Evolutionary conservation across 1,140 invertebrate species (phyloP).

Genomic region (Drosophila lowei): DNA sequence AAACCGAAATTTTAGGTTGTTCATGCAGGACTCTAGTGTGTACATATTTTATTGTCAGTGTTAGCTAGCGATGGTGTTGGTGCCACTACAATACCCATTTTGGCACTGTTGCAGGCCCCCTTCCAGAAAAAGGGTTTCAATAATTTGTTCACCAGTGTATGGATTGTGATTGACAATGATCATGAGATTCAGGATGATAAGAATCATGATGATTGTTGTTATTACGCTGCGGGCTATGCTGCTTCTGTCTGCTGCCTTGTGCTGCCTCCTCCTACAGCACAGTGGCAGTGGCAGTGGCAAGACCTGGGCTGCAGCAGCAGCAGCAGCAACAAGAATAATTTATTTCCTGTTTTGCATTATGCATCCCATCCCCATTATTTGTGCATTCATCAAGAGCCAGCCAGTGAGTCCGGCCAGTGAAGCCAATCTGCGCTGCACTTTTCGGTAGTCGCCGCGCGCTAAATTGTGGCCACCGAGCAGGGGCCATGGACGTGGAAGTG

Average conservation of each 20-base stretch:
- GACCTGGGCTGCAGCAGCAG: slow-evolving; percentile 8
- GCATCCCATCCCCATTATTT: slow-evolving; percentile 63
- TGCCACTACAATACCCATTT: no score
- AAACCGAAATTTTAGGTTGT: no score
- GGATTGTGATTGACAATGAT: slow-evolving; percentile 49
- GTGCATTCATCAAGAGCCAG: slow-evolving; percentile 59
- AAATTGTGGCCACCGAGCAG: slow-evolving; percentile 69
- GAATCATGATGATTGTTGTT: slow-evolving; percentile 64
- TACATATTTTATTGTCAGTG: no score
- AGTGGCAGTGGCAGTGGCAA: slow-evolving; percentile 22
- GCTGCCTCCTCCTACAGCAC: slow-evolving; percentile 18
- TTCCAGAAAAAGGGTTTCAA: no score
- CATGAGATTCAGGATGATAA: slow-evolving; percentile 37
- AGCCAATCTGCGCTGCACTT: slow-evolving; percentile 60
- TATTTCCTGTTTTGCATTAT: slow-evolving; percentile 77
- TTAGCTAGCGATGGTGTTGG: no score
- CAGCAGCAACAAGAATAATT: slow-evolving; percentile 52
- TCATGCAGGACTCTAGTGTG: no score
- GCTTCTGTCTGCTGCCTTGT: slow-evolving; percentile 17
- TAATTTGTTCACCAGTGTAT: slow-evolving; percentile 20
- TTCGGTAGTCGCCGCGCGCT: slow-evolving; percentile 73
- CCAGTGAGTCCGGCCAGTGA: not conserved
- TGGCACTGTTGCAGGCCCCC: no score
- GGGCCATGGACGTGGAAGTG: slow-evolving; percentile 16
- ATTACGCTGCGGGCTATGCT: slow-evolving; percentile 51